These are phyloP conservation scores for Subacronicta megacephala DNA, from an alignment of 2,888 invertebrate species.

Conservation along the genomic window DNA sequence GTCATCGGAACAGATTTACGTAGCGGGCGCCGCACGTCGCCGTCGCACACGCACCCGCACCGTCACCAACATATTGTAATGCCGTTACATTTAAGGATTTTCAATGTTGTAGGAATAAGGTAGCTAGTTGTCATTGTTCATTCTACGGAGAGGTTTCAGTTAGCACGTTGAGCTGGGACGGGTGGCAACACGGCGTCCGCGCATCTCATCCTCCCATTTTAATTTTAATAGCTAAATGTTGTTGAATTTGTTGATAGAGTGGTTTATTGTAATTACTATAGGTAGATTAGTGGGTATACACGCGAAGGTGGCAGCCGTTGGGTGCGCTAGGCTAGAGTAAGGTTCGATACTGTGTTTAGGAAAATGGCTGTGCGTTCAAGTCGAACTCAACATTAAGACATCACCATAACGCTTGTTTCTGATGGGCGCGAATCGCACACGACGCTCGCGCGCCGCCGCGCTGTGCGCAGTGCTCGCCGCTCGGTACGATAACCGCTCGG, in stretches of 20 bases:
- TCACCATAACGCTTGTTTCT: conserved; percentile 62
- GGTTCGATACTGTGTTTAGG: conserved; percentile 82
- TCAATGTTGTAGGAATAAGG: conserved; percentile 80
- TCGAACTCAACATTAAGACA: conserved; percentile 81
- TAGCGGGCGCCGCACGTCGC: conserved; percentile 5
- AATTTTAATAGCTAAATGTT: conserved; percentile 89
- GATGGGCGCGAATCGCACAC: conserved; percentile 70
- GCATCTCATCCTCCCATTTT: conserved; percentile 77
- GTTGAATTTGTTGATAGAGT: conserved; percentile 89
- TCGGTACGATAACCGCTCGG: conserved; percentile 6
- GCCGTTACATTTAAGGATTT: conserved; percentile 73
- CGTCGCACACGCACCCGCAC: conserved; percentile 44
- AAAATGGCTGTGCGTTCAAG: conserved; percentile 86
- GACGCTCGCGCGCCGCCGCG: conserved; percentile 52
- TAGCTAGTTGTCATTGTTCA: conserved; percentile 79
- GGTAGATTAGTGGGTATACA: conserved; percentile 81
- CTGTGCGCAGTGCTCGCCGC: conserved; percentile 22
- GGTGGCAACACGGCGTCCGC: conserved; percentile 49
- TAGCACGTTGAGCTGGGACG: conserved; percentile 48
- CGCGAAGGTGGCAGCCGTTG: conserved; percentile 78
- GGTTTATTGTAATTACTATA: conserved; percentile 84
- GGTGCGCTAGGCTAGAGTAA: conserved; percentile 79
- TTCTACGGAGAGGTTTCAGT: conserved; percentile 52
- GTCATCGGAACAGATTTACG: conserved; percentile 47
- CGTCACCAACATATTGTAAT: conserved; percentile 53